A percentile compares a stretch with the other conserved stretches of the same genome.
These are phyloP conservation scores for Lerista edwardsae DNA, from an alignment of 2,797 vertebrate genomes.

Conservation along the genomic window DNA sequence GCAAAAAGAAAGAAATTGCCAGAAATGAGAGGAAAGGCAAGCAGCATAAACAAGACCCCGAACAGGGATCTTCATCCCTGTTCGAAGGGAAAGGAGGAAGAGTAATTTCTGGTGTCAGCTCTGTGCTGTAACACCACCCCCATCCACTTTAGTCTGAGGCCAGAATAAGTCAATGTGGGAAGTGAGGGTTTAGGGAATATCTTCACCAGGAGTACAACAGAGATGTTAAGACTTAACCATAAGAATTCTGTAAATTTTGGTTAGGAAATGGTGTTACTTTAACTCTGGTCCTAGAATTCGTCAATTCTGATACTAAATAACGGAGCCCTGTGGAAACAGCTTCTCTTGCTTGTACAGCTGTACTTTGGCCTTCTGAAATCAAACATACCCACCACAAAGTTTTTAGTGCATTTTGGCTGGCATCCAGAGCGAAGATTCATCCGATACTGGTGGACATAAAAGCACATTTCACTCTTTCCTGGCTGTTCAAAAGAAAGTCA, in stretches of 20 bases:
- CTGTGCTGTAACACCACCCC: not conserved
- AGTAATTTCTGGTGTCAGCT: not conserved
- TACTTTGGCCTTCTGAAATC: not conserved
- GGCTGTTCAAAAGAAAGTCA: slow-evolving; percentile 66
- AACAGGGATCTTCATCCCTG: not conserved
- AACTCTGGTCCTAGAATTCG: not conserved
- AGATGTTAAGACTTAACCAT: not conserved
- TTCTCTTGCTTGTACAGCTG: not conserved
- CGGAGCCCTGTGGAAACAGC: not conserved
- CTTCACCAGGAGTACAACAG: not conserved
- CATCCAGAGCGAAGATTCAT: slow-evolving; percentile 79
- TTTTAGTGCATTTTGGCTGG: slow-evolving; percentile 75
- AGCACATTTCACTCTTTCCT: slow-evolving; percentile 71
- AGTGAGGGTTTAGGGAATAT: not conserved
- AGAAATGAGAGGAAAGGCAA: not conserved
- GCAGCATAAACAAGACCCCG: not conserved
- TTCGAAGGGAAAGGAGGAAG: not conserved
- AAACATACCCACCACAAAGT: slow-evolving; percentile 78
- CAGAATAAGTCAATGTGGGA: not conserved
- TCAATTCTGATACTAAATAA: not conserved
- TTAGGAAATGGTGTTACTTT: not conserved
- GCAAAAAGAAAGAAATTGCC: not conserved
- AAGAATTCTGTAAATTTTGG: not conserved
- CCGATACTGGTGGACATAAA: slow-evolving; percentile 66
- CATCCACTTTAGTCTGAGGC: not conserved